A percentile compares a stretch with the other conserved stretches of the same genome.
These are phyloP conservation scores for Falco naumanni DNA, from an alignment of 2,797 vertebrate genomes.

Conservation along the genomic window DNA sequence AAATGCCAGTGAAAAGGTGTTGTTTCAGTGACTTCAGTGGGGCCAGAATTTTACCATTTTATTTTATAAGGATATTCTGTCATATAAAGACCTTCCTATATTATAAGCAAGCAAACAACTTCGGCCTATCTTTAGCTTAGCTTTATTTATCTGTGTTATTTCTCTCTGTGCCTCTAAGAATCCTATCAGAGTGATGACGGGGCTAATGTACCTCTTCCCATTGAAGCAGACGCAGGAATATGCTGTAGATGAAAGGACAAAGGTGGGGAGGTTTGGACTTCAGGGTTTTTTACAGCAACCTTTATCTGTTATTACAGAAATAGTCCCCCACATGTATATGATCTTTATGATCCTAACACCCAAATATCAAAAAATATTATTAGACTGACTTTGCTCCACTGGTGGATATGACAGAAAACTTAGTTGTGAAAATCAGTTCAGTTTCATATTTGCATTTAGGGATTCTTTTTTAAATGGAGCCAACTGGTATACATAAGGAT, in stretches of 20 bases:
- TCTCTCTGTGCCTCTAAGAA: background rate
- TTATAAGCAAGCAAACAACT: background rate
- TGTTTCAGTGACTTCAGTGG: background rate
- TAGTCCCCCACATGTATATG: background rate
- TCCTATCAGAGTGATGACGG: background rate
- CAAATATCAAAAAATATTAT: background rate
- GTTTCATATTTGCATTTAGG: background rate
- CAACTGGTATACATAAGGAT: background rate
- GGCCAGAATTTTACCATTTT: background rate
- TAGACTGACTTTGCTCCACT: background rate
- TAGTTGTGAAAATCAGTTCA: background rate
- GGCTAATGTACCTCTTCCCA: background rate
- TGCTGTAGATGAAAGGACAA: background rate
- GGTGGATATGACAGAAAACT: background rate
- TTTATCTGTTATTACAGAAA: background rate
- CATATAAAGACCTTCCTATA: background rate
- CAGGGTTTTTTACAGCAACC: background rate
- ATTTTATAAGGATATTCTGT: background rate
- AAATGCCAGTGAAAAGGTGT: background rate
- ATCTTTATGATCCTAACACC: background rate
- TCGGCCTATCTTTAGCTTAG: background rate
- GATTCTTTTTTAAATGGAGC: background rate
- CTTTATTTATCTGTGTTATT: background rate
- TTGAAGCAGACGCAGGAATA: background rate
- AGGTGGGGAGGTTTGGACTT: background rate